Evolutionary conservation across 2,797 vertebrate species (phyloP).

Genomic region (Rhabdophis nuchalis): DNA sequence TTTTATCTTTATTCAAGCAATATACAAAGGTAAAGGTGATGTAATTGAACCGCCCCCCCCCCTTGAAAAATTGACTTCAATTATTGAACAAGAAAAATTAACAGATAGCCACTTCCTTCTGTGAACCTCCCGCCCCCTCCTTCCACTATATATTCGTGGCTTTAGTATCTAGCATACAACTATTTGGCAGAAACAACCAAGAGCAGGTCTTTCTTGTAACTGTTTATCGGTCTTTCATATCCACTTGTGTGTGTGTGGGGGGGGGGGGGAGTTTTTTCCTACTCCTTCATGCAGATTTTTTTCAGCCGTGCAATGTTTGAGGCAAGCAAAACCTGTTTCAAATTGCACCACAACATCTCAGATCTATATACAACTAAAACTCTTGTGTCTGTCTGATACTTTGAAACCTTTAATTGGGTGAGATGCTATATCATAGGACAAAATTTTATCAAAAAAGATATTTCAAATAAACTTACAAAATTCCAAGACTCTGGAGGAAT

Average conservation of each 20-base stretch:
- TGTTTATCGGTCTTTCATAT: not conserved
- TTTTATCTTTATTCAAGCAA: not conserved
- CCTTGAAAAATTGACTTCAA: not conserved
- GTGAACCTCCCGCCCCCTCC: no score
- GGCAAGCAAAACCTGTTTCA: not conserved
- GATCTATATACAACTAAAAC: not conserved
- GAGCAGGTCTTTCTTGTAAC: not conserved
- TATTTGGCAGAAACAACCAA: not conserved
- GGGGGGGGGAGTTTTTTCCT: not conserved
- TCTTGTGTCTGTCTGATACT: not conserved
- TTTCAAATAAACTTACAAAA: not conserved
- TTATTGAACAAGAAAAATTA: not conserved
- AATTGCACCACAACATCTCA: not conserved
- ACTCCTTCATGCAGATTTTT: not conserved
- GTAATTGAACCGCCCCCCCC: not conserved
- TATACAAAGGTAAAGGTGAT: not conserved
- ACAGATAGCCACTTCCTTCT: not conserved
- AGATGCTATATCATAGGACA: not conserved
- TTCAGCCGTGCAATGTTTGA: not conserved
- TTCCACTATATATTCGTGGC: not conserved
- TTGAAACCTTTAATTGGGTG: not conserved
- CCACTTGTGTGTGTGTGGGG: not conserved
- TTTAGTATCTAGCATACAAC: not conserved
- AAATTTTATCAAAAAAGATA: not conserved
- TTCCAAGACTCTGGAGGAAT: no score